phyloP scores from a whole-genome alignment of 2,888 invertebrate species.

The Opisthograptis luteolata region DNA sequence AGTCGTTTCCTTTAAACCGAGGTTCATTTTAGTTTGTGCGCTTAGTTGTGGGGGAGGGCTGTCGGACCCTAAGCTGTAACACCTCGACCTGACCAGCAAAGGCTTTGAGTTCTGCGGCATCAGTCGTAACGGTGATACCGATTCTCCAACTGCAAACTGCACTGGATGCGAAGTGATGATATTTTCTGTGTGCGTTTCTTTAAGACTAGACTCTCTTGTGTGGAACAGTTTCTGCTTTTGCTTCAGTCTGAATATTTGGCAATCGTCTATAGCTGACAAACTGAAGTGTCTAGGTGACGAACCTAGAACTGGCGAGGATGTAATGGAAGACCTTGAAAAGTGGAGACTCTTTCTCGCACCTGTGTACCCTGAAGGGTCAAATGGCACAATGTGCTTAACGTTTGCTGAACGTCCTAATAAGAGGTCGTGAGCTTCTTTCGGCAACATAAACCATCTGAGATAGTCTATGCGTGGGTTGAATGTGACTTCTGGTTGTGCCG shows the following conservation, averaged over 20 bases:
- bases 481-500: constrained; percentile 89
- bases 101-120: constrained; percentile 57
- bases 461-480: constrained; percentile 88
- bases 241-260: constrained; percentile 75
- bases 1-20: constrained; percentile 84
- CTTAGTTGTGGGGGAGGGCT: constrained; percentile 83
- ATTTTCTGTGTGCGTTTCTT: constrained; percentile 73
- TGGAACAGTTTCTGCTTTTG: constrained; percentile 71
- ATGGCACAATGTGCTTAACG: constrained; percentile 90
- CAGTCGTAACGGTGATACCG: constrained; percentile 79
- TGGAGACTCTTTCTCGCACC: constrained; percentile 79
- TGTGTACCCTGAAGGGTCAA: constrained; percentile 86
- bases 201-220: constrained; percentile 74
- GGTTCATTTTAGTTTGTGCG: constrained; percentile 86
- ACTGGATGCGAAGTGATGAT: constrained; percentile 71
- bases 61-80: constrained; percentile 87
- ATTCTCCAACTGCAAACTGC: constrained; percentile 88
- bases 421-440: constrained; percentile 92
- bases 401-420: constrained; percentile 89
- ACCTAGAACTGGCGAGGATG: constrained; percentile 77
- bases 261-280: constrained; percentile 87
- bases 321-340: constrained; percentile 64
- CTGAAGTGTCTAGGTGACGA: constrained; percentile 88
- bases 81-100: constrained; percentile 77
- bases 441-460: constrained; percentile 95